Percentiles rank a stretch among this genome's conserved stretches.
Evolutionary conservation across 2,113 vertebrate genomes (phyloP).

Genomic region (Lutjanus erythropterus): DNA sequence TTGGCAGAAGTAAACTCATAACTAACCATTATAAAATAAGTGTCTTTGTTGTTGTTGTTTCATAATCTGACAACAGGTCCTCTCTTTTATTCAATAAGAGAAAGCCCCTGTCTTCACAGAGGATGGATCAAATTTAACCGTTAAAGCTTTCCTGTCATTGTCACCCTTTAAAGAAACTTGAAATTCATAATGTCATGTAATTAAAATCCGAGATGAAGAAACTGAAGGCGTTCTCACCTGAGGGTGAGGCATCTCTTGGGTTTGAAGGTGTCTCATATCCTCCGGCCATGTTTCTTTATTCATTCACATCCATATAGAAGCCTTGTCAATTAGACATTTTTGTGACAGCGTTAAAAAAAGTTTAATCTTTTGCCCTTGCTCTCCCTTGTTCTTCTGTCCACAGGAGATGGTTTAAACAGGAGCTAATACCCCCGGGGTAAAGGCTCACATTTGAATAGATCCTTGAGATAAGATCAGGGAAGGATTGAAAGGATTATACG

Average conservation of each 20-base stretch:
- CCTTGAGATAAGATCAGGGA: slow-evolving; percentile 48
- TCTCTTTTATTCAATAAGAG: background rate
- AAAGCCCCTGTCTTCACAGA: background rate
- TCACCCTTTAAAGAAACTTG: slow-evolving; percentile 22
- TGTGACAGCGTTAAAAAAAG: slow-evolving; percentile 30
- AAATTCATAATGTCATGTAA: slow-evolving; percentile 3
- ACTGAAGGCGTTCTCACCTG: slow-evolving; percentile 1
- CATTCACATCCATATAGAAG: slow-evolving; percentile 39
- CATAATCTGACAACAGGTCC: background rate
- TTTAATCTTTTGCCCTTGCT: slow-evolving; percentile 33
- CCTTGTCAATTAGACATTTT: slow-evolving; percentile 52
- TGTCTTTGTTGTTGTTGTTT: background rate
- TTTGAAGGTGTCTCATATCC: slow-evolving; percentile 40
- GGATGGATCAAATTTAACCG: background rate
- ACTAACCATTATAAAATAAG: background rate
- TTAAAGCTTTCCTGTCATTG: slow-evolving; percentile 18
- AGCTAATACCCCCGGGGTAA: slow-evolving; percentile 27
- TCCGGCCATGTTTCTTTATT: slow-evolving; percentile 38
- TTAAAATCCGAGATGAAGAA: slow-evolving; percentile 29
- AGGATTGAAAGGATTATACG: slow-evolving; percentile 53
- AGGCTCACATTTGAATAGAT: slow-evolving; percentile 64
- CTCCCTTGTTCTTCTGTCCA: slow-evolving; percentile 22
- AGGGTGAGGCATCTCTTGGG: background rate
- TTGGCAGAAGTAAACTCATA: background rate
- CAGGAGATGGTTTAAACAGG: slow-evolving; percentile 19